Conservation (phyloP, 2,113 vertebrate genomes). For the Ploceus nigricollis region DNA sequence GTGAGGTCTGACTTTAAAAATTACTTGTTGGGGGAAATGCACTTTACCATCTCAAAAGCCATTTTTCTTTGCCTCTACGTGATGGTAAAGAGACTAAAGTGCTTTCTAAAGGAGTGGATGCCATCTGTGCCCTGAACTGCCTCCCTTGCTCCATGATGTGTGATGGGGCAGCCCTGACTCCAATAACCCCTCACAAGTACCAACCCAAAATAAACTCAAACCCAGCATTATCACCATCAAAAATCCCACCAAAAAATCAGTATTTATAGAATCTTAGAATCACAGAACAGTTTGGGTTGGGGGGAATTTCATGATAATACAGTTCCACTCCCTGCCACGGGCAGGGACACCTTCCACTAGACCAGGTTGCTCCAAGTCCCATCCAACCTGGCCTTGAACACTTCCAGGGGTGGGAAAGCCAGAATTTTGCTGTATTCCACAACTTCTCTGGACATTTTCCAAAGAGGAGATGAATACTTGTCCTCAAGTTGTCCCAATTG, state of each 20-base stretch:
- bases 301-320: neutral
- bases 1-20: neutral
- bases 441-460: neutral
- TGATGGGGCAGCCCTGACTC: neutral
- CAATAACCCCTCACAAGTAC: neutral
- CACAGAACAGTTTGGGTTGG: neutral
- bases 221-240: neutral
- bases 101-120: neutral
- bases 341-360: neutral
- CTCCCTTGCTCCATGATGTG: fast-evolving
- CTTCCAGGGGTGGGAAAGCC: neutral
- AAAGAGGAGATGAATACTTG: fast-evolving
- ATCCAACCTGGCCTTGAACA: neutral
- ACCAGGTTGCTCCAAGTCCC: neutral
- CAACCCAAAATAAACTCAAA: neutral
- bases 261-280: neutral
- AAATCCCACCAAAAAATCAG: neutral
- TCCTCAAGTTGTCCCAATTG: neutral
- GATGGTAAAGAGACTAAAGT: neutral
- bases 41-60: neutral
- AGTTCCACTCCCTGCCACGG: neutral
- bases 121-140: neutral
- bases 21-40: neutral
- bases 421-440: neutral
- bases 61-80: fast-evolving